Evolutionary conservation across 2,113 vertebrate species (phyloP).

Genomic region (Carlito syrichta): DNA sequence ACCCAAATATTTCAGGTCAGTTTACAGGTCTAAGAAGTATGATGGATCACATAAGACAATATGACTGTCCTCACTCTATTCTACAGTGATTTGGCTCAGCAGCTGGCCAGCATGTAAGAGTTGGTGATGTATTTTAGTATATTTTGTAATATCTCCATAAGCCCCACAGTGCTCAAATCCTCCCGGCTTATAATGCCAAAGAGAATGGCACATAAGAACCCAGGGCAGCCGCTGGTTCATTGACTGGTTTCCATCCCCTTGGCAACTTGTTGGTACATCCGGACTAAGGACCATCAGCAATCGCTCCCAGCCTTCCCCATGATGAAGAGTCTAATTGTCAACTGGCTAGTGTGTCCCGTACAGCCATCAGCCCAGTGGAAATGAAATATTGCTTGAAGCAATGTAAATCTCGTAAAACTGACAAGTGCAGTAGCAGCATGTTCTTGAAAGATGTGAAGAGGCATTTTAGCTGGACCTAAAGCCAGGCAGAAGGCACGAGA

Average conservation of each 20-base stretch:
- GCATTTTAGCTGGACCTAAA: no score
- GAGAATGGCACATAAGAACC: not conserved
- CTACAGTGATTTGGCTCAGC: not conserved
- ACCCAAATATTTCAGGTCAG: no score
- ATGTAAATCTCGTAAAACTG: no score
- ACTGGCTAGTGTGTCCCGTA: no score
- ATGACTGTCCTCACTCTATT: not conserved
- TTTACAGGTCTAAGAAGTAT: not conserved
- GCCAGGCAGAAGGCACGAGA: no score
- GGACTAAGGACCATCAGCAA: not conserved
- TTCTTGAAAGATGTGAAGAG: no score
- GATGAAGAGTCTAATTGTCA: no score
- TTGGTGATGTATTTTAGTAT: not conserved
- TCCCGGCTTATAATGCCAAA: not conserved
- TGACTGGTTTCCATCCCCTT: not conserved
- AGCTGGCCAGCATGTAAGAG: not conserved
- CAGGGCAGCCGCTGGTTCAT: accelerated
- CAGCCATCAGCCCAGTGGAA: no score
- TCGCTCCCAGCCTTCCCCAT: not conserved
- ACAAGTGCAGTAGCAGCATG: no score
- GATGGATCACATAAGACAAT: not conserved
- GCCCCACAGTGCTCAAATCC: not conserved
- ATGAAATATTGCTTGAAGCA: no score
- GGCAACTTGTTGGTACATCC: not conserved
- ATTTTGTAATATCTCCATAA: not conserved